phyloP scores from a whole-genome alignment of 2,113 vertebrate species.

The Tricholaema leucomelas region DNA sequence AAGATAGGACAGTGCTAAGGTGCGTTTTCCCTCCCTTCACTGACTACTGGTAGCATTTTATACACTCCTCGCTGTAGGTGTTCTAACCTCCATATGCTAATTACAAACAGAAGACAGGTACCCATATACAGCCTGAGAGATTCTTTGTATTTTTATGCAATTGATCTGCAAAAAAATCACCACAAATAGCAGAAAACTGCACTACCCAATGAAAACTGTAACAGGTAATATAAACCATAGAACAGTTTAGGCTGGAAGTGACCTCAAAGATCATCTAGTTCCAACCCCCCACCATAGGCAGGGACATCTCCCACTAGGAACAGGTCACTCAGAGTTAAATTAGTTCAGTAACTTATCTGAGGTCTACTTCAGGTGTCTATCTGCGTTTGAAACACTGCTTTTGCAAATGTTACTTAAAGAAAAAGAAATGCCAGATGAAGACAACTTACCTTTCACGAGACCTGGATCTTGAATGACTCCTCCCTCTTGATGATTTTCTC shows the following conservation, averaged over 20 bases:
- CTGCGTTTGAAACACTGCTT: neutral
- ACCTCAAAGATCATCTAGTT: too few relatives aligned
- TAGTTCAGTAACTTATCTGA: neutral
- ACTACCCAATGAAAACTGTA: neutral
- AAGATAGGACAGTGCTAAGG: neutral
- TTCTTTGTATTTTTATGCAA: neutral
- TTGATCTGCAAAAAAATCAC: neutral
- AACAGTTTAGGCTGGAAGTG: too few relatives aligned
- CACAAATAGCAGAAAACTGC: neutral
- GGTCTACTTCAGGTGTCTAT: neutral
- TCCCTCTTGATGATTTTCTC: slow-evolving; percentile 84
- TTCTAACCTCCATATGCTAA: neutral
- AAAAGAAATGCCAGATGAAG: neutral
- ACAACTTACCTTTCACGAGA: slow-evolving; percentile 87
- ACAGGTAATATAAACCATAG: neutral
- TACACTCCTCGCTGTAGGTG: neutral
- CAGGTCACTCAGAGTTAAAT: neutral
- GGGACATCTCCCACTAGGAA: too few relatives aligned
- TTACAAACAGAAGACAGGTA: neutral
- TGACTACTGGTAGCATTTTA: neutral
- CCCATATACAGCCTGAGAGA: neutral
- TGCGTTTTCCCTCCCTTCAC: neutral
- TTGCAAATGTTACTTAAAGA: neutral
- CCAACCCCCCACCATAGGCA: too few relatives aligned
- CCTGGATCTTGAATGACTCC: slow-evolving; percentile 89